Evolutionary conservation across 2,113 vertebrate species (phyloP).

Genomic region (Ramphastos sulfuratus): DNA sequence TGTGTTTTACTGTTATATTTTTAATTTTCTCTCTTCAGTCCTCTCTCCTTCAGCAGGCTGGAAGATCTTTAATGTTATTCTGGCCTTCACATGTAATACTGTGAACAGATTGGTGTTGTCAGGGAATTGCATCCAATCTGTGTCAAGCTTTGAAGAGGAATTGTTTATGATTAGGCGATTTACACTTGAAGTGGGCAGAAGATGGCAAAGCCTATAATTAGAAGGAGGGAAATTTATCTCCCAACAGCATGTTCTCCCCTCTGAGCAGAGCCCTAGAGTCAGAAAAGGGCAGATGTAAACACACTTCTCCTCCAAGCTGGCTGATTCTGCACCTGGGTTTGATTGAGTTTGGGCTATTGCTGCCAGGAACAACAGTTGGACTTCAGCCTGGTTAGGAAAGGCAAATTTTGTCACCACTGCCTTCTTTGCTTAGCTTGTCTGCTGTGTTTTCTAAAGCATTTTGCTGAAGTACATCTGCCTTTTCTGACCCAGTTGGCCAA

Average conservation of each 20-base stretch:
- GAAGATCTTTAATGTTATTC: slow-evolving; percentile 55
- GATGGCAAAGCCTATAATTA: slow-evolving; percentile 75
- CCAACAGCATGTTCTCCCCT: slow-evolving; percentile 60
- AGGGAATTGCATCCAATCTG: slow-evolving; percentile 69
- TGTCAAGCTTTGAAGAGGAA: slow-evolving; percentile 70
- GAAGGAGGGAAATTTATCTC: slow-evolving; percentile 76
- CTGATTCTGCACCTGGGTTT: slow-evolving; percentile 55
- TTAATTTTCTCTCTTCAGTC: slow-evolving; percentile 9
- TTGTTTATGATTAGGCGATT: slow-evolving; percentile 75
- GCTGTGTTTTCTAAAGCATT: slow-evolving; percentile 13
- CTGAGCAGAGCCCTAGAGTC: slow-evolving; percentile 49
- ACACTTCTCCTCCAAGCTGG: slow-evolving; percentile 54
- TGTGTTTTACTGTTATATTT: neutral
- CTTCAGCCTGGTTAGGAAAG: slow-evolving; percentile 33
- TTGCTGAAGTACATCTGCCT: slow-evolving; percentile 26
- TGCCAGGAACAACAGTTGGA: slow-evolving; percentile 69
- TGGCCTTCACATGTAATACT: slow-evolving; percentile 39
- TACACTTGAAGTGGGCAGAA: slow-evolving; percentile 68
- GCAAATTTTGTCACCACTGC: neutral
- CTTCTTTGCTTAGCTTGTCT: slow-evolving; percentile 25
- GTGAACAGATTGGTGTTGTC: slow-evolving; percentile 70
- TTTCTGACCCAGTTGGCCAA: slow-evolving; percentile 17
- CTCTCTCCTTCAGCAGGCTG: slow-evolving; percentile 30
- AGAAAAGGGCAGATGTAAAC: slow-evolving; percentile 64
- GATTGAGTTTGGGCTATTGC: slow-evolving; percentile 28